A percentile compares a stretch with the other conserved stretches of the same genome.
Evolutionary conservation across 2,113 vertebrate species (phyloP).

Genomic region (Entomyzon cyanotis): DNA sequence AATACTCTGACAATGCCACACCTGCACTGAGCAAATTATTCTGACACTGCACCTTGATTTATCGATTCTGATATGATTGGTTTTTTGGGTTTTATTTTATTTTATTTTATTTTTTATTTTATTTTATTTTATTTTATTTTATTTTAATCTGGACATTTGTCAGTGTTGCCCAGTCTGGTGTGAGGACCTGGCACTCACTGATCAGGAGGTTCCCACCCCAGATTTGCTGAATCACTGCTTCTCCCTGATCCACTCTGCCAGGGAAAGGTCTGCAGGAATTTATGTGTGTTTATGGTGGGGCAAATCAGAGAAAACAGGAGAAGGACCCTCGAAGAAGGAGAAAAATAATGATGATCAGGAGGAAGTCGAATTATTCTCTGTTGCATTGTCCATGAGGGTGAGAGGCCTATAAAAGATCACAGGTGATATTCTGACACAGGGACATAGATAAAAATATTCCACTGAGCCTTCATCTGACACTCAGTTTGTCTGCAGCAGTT

Average conservation of each 20-base stretch:
- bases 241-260: background rate
- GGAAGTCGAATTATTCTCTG: background rate
- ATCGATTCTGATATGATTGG: background rate
- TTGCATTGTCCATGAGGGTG: background rate
- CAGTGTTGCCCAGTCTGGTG: background rate
- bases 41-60: slow-evolving; percentile 38
- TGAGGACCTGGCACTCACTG: background rate
- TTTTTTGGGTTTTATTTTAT: slow-evolving; percentile 17
- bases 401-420: background rate
- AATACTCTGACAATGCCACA: background rate
- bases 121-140: background rate
- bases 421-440: background rate
- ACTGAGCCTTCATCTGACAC: background rate
- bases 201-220: background rate
- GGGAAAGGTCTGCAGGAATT: too few species aligned
- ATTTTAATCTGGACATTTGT: background rate
- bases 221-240: background rate
- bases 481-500: background rate
- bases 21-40: slow-evolving; percentile 10
- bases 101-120: background rate
- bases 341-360: background rate
- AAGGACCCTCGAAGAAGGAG: background rate
- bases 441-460: background rate
- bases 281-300: background rate
- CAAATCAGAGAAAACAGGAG: background rate